These are phyloP conservation scores for Hemibagrus guttatus DNA, from an alignment of 2,797 vertebrate species.

Conservation along the genomic window DNA sequence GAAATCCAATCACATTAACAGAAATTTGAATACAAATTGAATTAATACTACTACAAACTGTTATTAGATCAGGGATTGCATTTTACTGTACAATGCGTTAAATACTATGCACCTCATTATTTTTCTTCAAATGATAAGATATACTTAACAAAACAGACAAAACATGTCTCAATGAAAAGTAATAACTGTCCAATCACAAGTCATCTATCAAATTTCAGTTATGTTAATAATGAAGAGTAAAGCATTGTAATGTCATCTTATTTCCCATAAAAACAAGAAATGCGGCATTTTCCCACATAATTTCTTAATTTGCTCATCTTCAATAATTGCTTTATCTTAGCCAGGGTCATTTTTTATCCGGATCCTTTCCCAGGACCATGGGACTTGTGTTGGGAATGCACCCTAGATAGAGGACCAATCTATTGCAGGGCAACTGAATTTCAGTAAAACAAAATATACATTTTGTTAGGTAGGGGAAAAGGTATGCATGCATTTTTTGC, in stretches of 20 bases:
- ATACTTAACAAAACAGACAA: not conserved
- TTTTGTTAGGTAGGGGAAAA: not conserved
- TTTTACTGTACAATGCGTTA: not conserved
- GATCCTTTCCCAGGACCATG: not conserved
- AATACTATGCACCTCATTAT: not conserved
- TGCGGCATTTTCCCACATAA: not conserved
- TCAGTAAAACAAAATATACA: not conserved
- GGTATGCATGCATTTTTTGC: not conserved
- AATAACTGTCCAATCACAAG: not conserved
- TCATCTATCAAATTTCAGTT: not conserved
- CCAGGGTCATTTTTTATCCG: not conserved
- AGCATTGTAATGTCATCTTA: not conserved
- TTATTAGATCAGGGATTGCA: not conserved
- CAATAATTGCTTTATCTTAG: not conserved
- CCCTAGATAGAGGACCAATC: not conserved
- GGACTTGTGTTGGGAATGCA: not conserved
- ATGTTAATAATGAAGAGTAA: not conserved
- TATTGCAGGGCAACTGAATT: not conserved
- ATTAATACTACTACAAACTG: not conserved
- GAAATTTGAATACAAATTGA: not conserved
- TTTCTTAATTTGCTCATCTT: not conserved
- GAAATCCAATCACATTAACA: not conserved
- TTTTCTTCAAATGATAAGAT: not conserved
- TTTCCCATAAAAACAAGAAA: not conserved
- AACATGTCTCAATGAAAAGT: not conserved